These are phyloP conservation scores for Crypturellus undulatus DNA, from an alignment of 2,113 vertebrate genomes.

Conservation along the genomic window DNA sequence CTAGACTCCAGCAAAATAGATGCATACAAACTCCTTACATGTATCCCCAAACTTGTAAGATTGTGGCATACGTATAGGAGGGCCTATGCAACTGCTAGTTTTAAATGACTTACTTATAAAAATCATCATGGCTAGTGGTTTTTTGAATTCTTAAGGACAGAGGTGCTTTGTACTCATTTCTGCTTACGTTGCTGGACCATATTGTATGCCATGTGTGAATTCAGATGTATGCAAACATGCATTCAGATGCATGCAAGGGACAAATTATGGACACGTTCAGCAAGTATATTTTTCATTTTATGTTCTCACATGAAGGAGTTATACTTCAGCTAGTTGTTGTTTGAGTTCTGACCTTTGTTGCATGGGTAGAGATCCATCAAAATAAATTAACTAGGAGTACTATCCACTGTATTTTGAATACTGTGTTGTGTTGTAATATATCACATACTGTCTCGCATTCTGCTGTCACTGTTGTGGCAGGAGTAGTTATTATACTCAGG, in stretches of 20 bases:
- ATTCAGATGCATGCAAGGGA: too few relatives aligned
- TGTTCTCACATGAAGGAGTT: not conserved
- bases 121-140: not conserved
- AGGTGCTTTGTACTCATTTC: not conserved
- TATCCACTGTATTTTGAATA: accelerated
- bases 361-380: not conserved
- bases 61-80: not conserved
- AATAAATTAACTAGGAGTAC: not conserved
- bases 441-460: not conserved
- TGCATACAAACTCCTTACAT: not conserved
- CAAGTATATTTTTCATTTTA: not conserved
- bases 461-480: not conserved
- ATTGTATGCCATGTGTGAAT: not conserved
- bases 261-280: not conserved
- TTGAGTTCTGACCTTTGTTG: not conserved
- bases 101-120: not conserved
- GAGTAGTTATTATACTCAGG: not conserved
- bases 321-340: not conserved
- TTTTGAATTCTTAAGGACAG: not conserved
- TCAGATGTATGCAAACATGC: not conserved
- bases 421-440: not conserved
- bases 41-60: not conserved
- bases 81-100: not conserved
- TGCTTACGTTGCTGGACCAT: not conserved
- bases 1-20: not conserved